Evolutionary conservation across 2,113 vertebrate genomes (phyloP).

Genomic region (Phodopus roborovskii): DNA sequence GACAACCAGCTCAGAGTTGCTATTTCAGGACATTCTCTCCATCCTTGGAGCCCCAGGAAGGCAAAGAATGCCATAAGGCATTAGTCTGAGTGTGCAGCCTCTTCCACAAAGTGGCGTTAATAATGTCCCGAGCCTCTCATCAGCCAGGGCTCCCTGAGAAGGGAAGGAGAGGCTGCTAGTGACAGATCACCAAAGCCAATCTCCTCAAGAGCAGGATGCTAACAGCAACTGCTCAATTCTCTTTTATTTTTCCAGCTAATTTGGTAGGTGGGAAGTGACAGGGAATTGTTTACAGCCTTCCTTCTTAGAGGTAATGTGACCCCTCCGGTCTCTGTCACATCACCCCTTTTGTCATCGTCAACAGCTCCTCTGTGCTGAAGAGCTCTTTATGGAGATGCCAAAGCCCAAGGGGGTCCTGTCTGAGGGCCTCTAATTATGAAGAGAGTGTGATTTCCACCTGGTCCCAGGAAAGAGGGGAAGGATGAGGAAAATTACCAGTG

Average conservation of each 20-base stretch:
- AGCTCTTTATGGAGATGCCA: not conserved
- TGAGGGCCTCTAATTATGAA: constrained; percentile 21
- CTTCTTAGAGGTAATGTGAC: constrained; percentile 35
- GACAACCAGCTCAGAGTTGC: constrained; percentile 65
- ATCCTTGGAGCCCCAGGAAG: constrained; percentile 74
- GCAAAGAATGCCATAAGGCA: constrained; percentile 72
- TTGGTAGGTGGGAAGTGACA: constrained; percentile 27
- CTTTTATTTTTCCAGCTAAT: constrained; percentile 70
- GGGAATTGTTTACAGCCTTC: constrained; percentile 21
- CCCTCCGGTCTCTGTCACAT: constrained; percentile 16
- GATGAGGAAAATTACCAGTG: not conserved
- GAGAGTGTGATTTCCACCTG: not conserved
- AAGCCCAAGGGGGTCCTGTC: constrained; percentile 37
- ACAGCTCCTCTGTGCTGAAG: constrained; percentile 14
- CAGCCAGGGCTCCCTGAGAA: constrained; percentile 45
- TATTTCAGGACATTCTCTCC: constrained; percentile 75
- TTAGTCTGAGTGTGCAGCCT: constrained; percentile 46
- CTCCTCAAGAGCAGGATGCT: constrained; percentile 23
- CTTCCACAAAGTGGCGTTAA: constrained; percentile 66
- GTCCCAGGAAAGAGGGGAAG: not conserved
- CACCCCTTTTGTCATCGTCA: constrained; percentile 54
- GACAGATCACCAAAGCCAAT: not conserved
- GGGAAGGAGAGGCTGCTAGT: not conserved
- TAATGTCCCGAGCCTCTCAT: constrained; percentile 9
- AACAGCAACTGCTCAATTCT: not conserved